Evolutionary conservation across 2,888 invertebrate genomes (phyloP).

Genomic region (Proisotoma minuta): DNA sequence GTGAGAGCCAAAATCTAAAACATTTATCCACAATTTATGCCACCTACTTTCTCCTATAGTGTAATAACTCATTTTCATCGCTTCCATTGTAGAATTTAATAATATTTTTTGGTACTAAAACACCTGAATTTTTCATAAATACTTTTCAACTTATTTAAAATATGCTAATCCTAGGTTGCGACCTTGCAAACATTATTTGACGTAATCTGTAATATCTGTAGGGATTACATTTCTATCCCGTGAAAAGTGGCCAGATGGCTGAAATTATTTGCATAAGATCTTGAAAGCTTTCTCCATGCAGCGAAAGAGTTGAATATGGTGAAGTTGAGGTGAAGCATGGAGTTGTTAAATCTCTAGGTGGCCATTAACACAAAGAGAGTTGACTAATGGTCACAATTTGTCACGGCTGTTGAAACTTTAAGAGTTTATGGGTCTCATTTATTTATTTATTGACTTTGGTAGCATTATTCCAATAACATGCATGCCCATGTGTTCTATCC

Average conservation of each 20-base stretch:
- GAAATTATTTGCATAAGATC: too few species aligned
- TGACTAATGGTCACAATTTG: constrained; percentile 7
- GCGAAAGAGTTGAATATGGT: too few species aligned
- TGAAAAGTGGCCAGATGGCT: too few species aligned
- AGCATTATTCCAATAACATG: background rate
- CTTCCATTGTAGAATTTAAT: background rate
- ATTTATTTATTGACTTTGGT: constrained; percentile 6
- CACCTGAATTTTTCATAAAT: background rate
- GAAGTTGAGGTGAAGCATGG: too few species aligned
- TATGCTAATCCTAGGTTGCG: too few species aligned
- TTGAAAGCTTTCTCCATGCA: too few species aligned
- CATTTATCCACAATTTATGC: background rate
- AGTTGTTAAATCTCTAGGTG: background rate
- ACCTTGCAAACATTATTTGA: too few species aligned
- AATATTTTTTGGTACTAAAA: background rate
- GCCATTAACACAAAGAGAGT: constrained; percentile 2
- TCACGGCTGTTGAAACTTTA: constrained; percentile 10
- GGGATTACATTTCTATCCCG: too few species aligned
- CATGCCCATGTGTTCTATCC: background rate
- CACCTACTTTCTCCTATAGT: background rate
- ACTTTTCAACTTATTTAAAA: too few species aligned
- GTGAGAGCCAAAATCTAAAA: background rate
- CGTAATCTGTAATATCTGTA: too few species aligned
- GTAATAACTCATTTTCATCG: constrained; percentile 2
- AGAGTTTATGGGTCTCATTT: constrained; percentile 7